Percentiles rank a stretch among this genome's conserved stretches.
These are phyloP conservation scores for Florisuga fusca DNA, from an alignment of 2,797 vertebrate species.

Conservation along the genomic window DNA sequence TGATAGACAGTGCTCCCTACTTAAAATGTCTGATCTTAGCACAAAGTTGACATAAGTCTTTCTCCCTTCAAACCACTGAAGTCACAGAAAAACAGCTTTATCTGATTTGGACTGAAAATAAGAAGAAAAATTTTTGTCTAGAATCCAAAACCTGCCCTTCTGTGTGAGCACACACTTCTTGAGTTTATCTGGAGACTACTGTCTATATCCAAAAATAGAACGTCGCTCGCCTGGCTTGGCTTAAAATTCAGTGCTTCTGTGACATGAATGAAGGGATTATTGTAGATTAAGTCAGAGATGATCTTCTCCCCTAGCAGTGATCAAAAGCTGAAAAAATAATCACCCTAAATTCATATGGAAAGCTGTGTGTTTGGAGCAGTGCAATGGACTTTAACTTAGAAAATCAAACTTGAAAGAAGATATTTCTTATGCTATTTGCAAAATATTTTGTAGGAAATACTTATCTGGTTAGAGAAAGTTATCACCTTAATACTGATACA, in stretches of 20 bases:
- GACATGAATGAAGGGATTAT: neutral
- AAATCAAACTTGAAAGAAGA: neutral
- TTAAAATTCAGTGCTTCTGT: neutral
- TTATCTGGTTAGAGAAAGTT: neutral
- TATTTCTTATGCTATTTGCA: neutral
- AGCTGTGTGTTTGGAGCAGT: neutral
- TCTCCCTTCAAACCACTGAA: neutral
- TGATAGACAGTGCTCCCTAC: neutral
- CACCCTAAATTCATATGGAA: neutral
- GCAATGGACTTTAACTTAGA: neutral
- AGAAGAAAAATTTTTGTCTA: neutral
- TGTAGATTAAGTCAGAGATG: neutral
- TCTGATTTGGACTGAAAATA: neutral
- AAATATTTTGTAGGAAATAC: neutral
- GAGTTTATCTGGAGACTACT: neutral
- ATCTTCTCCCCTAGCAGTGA: neutral
- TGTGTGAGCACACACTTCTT: neutral
- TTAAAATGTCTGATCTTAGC: neutral
- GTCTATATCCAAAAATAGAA: neutral
- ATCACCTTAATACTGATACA: neutral
- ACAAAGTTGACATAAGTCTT: neutral
- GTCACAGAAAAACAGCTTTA: neutral
- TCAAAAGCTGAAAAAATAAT: neutral
- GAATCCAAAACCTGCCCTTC: neutral
- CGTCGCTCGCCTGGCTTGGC: rapidly evolving